A percentile compares a stretch with the other conserved stretches of the same genome.
Conservation (phyloP, 2,888 invertebrate genomes). For the Diaprepes abbreviatus region DNA sequence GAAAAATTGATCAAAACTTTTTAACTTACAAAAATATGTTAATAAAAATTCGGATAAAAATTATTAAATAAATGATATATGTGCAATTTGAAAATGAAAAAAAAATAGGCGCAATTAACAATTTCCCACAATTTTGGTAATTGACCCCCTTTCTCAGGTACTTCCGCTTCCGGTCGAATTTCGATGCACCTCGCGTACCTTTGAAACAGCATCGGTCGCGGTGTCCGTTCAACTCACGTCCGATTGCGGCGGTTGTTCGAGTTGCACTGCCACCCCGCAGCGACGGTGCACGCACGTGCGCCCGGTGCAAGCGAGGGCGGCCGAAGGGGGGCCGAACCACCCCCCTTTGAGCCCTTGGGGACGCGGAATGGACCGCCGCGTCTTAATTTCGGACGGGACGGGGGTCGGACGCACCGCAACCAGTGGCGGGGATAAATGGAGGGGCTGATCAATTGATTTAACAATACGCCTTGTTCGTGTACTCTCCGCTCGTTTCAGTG, state of each 20-base stretch:
- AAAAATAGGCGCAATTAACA: background rate
- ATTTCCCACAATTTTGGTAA: slow-evolving; percentile 7
- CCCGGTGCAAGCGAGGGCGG: slow-evolving; percentile 43
- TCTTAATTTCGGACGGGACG: slow-evolving; percentile 50
- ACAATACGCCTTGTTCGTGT: slow-evolving; percentile 23
- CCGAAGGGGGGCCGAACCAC: slow-evolving; percentile 30
- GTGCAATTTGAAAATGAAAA: background rate
- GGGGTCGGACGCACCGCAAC: slow-evolving; percentile 43
- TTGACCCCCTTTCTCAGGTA: slow-evolving; percentile 20
- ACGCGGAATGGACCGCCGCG: slow-evolving; percentile 45
- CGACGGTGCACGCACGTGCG: slow-evolving; percentile 50
- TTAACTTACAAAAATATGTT: too few relatives aligned
- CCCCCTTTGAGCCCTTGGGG: slow-evolving; percentile 42
- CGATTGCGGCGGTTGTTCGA: slow-evolving; percentile 39
- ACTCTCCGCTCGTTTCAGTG: background rate
- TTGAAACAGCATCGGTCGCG: slow-evolving; percentile 47
- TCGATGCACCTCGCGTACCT: slow-evolving; percentile 42
- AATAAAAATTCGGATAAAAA: too few relatives aligned
- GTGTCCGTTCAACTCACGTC: slow-evolving; percentile 31
- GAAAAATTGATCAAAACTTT: too few relatives aligned
- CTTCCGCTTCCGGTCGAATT: slow-evolving; percentile 31
- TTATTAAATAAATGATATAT: too few relatives aligned
- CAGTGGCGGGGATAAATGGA: slow-evolving; percentile 28
- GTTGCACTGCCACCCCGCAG: slow-evolving; percentile 47
- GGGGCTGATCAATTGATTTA: slow-evolving; percentile 38